These are phyloP conservation scores for Tinea trinotella DNA, from an alignment of 2,888 invertebrate genomes.

Conservation along the genomic window DNA sequence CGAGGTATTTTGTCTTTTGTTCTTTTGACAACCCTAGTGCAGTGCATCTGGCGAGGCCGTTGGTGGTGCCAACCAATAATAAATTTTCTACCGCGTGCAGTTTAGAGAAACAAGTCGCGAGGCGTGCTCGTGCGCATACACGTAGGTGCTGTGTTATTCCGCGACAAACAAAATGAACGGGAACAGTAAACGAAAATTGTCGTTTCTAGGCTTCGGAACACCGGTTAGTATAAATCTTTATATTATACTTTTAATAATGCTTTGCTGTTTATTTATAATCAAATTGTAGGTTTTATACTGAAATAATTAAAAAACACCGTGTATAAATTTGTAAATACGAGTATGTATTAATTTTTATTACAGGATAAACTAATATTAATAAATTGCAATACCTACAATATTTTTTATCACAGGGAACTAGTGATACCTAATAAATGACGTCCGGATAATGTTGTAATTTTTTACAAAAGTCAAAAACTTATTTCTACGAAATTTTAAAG, in stretches of 20 bases:
- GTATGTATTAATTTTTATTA: too few relatives aligned
- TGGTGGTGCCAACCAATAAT: slow-evolving; percentile 6
- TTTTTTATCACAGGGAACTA: too few relatives aligned
- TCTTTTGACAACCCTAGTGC: neutral
- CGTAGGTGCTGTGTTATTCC: too few relatives aligned
- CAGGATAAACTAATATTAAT: too few relatives aligned
- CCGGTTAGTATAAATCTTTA: neutral
- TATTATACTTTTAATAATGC: neutral
- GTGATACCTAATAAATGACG: too few relatives aligned
- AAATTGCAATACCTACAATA: too few relatives aligned
- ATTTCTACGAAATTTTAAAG: too few relatives aligned
- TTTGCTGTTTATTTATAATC: neutral
- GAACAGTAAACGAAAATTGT: neutral
- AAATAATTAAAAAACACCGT: too few relatives aligned
- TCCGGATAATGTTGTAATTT: too few relatives aligned
- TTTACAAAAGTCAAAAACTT: too few relatives aligned
- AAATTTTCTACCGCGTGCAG: slow-evolving; percentile 1
- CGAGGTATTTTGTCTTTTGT: neutral
- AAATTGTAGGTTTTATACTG: too few relatives aligned
- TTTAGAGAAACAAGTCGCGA: neutral
- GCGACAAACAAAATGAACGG: slow-evolving; percentile 1
- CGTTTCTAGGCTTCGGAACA: slow-evolving; percentile 9
- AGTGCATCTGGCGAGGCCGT: slow-evolving; percentile 6
- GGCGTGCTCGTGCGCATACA: neutral
- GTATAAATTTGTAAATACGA: too few relatives aligned